Percentiles rank a stretch among this genome's conserved stretches.
Conservation (phyloP, 2,113 vertebrate genomes). For the Rallus limicola region DNA sequence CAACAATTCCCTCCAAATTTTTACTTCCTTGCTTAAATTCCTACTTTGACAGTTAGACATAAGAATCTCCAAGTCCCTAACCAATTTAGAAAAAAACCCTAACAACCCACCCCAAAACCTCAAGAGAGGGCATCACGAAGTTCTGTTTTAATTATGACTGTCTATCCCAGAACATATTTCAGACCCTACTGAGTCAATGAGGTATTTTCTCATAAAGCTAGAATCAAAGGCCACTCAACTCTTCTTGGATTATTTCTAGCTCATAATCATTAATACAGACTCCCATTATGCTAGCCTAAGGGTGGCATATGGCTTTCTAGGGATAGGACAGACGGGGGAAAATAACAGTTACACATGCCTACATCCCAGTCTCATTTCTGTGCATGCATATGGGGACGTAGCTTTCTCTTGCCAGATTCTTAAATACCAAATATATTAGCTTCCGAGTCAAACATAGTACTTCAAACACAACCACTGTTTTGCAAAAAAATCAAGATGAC, state of each 20-base stretch:
- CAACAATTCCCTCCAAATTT: neutral
- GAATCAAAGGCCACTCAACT: slow-evolving; percentile 12
- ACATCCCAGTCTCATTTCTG: neutral
- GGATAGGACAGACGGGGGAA: slow-evolving; percentile 27
- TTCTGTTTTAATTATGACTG: neutral
- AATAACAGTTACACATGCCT: slow-evolving; percentile 28
- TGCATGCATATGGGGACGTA: slow-evolving; percentile 9
- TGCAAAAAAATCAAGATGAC: neutral
- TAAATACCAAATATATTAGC: slow-evolving; percentile 45
- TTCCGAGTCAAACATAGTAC: neutral
- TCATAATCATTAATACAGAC: slow-evolving; percentile 33
- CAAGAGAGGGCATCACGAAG: neutral
- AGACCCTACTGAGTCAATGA: neutral
- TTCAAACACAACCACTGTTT: neutral
- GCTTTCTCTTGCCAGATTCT: slow-evolving; percentile 33
- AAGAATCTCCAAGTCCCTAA: neutral
- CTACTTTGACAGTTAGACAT: neutral
- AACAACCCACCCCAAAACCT: neutral
- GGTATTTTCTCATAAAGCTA: neutral
- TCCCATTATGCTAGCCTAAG: slow-evolving; percentile 7
- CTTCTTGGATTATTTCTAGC: slow-evolving; percentile 51
- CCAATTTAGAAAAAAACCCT: neutral
- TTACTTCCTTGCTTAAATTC: neutral
- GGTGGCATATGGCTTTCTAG: slow-evolving; percentile 55
- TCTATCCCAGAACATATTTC: neutral